A percentile compares a stretch with the other conserved stretches of the same genome.
phyloP scores from a whole-genome alignment of 2,888 invertebrate species.

The Flabesymbios commensalis region DNA sequence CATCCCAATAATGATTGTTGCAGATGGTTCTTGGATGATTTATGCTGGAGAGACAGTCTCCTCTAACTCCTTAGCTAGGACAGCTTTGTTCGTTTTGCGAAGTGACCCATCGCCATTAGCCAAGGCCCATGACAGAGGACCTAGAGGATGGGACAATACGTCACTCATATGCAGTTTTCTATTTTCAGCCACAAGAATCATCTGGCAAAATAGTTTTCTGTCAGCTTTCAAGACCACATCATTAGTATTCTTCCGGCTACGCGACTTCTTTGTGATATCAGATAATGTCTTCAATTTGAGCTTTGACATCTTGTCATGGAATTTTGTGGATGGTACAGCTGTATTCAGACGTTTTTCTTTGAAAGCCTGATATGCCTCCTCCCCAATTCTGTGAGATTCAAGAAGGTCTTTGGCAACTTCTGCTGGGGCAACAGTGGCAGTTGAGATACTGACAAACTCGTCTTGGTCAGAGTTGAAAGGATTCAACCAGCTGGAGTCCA shows the following conservation, averaged over 20 bases:
- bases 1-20: slow-evolving; percentile 28
- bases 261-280: neutral
- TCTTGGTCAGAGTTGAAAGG: slow-evolving; percentile 14
- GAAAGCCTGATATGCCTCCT: slow-evolving; percentile 24
- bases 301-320: neutral
- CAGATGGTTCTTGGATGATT: slow-evolving; percentile 16
- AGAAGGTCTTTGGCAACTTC: slow-evolving; percentile 21
- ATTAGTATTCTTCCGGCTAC: neutral
- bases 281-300: slow-evolving; percentile 1
- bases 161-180: slow-evolving; percentile 1
- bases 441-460: slow-evolving; percentile 17
- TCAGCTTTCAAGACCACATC: neutral
- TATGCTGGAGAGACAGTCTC: slow-evolving; percentile 21
- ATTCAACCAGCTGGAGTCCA: slow-evolving; percentile 16
- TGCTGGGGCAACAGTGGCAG: slow-evolving; percentile 6
- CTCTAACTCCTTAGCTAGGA: slow-evolving; percentile 19
- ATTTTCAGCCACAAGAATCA: neutral
- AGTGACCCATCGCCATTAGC: slow-evolving; percentile 24
- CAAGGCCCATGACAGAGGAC: slow-evolving; percentile 29
- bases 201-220: neutral
- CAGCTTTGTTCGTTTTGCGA: slow-evolving; percentile 28
- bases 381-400: slow-evolving; percentile 19
- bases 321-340: neutral
- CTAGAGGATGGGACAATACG: slow-evolving; percentile 25
- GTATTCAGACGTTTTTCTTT: slow-evolving; percentile 20